Evolutionary conservation across 2,888 invertebrate species (phyloP), one percentile per base, ranked within the genome.

Genomic region (Heliconius ethilla): DNA sequence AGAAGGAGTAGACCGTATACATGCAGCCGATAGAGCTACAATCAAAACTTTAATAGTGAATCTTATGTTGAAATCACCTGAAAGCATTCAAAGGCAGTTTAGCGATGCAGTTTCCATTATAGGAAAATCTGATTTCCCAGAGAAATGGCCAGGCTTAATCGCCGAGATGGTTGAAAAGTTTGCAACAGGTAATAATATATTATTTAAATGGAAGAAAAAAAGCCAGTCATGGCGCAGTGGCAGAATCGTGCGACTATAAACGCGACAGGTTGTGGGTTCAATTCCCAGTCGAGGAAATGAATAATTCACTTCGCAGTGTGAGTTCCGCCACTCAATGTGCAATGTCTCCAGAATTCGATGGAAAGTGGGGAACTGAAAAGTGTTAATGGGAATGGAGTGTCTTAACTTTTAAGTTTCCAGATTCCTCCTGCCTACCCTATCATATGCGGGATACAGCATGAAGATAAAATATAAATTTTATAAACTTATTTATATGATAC

Each of bases 41-140:
- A 97, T 99, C 77, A 99, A 99, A 90, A 95, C 96, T 18, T 94
- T 97, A 1, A 98, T 99, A 84, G 97, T 99, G 3, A 96, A 97
- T 55, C 92, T 99, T 45, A 99, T 99, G 99, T 94, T 99, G 80
- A 97, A 97, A 85, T 98, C 98, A 45, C 98, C 98, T 0, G 97
- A 97, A 86, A 95, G 97, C 0, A 96, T 99, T 80, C 99, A 99
- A 89, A 97, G 98, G 85, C 99, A 99, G 91, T 95, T 99, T 70
- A 99, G 98, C 85, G 99, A 99, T 93, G 98, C 99, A 0, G 97
- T 99, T 65, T 98, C 98, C 83, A 98, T 98, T 40, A 99, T 99
- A 79, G 99, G 99, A n/a, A 97, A 97, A 87, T 96, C 97, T 84
- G 99, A 99, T 93, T 99, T 99, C 89, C 99, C 99, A 0, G 96